Base-by-base conservation (phyloP, 2,888 invertebrate species). In the Liposcelis brunnea region DNA sequence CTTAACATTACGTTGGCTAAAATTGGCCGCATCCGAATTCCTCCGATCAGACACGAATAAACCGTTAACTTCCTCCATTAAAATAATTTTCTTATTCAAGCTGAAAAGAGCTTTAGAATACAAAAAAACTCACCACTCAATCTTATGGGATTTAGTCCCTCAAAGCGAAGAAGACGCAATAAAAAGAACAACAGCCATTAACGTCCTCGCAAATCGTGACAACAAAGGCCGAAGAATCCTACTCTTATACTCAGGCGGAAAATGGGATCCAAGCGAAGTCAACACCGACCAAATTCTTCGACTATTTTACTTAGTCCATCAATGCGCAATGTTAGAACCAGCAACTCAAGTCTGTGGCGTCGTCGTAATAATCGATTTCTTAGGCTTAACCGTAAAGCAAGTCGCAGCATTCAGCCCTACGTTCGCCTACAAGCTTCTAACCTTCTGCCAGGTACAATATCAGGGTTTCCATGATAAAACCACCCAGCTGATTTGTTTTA, bases 381-480 rank as follows among this genome's bases (percentile, higher is more conserved):
- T 83, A 52, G 86, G 85, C 0, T 69, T 87, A 1, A 76, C 77
- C 35, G 64, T 86, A 57, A 77, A 77, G 56, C 86, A 86, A 59
- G 81, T 83, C 2, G 77, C 81, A 74, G 84, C 86, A 62, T 86
- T 86, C 62, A 84, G 83, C 5, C 86, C 86, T 2, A 75, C 77
- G 5, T 85, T 85, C 56, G 86, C 86, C 26, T 84, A 81, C 61
- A 71, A 82, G 55, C 81, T 85, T 52, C 80, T 86, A 2, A 84
- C 86, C 56, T 85, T 80, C 79, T 64, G 86, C 16, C 82, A 82
- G 70, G 77, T 77, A 58, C 52, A 37, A 32, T 14, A 12, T 14
- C n/a, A n/a, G n/a, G n/a, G n/a, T n/a, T n/a, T n/a, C n/a, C n/a
- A n/a, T n/a, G n/a, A n/a, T n/a, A n/a, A n/a, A n/a, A n/a, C n/a